These are phyloP conservation scores for Takifugu rubripes DNA, from an alignment of 2,797 vertebrate genomes.

Conservation along the genomic window DNA sequence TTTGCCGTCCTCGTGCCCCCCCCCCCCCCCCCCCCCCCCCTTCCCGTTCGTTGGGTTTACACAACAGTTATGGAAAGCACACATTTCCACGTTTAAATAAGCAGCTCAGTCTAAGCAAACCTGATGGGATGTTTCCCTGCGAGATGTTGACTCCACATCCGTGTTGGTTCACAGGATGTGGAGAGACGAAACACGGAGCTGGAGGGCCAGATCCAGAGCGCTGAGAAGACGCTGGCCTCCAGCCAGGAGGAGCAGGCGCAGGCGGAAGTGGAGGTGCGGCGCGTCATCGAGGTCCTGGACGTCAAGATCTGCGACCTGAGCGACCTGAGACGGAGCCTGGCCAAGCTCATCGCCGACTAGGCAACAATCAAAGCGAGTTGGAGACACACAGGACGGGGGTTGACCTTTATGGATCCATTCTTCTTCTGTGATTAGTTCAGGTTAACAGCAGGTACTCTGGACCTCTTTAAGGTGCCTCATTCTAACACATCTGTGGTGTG, in stretches of 20 bases:
- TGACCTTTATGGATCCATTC: constrained; percentile 12
- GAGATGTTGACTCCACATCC: neutral
- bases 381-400: neutral
- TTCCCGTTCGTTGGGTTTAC: constrained; percentile 20
- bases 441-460: constrained; percentile 12
- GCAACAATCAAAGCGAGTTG: constrained; percentile 27
- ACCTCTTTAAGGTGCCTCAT: constrained; percentile 28
- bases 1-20: constrained; percentile 33
- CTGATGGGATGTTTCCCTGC: neutral
- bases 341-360: constrained; percentile 83
- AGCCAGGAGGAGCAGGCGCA: constrained; percentile 75
- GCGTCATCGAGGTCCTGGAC: constrained; percentile 84
- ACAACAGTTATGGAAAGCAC: constrained; percentile 8
- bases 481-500: constrained; percentile 6
- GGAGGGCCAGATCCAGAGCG: constrained; percentile 79
- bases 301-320: constrained; percentile 89
- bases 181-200: constrained; percentile 82
- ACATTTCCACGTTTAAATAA: constrained; percentile 13
- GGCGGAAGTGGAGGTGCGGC: constrained; percentile 77
- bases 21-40: constrained; percentile 11
- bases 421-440: constrained; percentile 21
- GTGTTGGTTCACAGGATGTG: constrained; percentile 69
- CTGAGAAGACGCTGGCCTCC: constrained; percentile 79
- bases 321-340: constrained; percentile 85
- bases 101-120: constrained; percentile 5